Conservation (phyloP, 2,113 vertebrate genomes). For the Gnathonemus longibarbis region DNA sequence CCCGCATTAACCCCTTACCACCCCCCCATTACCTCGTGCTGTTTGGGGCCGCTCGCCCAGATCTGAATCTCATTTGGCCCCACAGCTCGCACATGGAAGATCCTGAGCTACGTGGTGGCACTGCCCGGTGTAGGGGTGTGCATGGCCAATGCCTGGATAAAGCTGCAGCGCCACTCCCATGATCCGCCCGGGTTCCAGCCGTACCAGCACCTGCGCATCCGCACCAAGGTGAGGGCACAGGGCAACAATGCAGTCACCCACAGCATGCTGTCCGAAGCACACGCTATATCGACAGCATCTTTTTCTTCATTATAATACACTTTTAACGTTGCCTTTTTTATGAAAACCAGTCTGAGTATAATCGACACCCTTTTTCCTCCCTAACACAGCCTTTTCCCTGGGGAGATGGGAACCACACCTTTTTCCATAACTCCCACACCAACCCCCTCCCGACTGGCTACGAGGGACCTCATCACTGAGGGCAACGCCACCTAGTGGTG, state of each 20-base stretch:
- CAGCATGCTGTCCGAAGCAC: no score
- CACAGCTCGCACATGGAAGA: conserved; percentile 69
- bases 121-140: conserved; percentile 62
- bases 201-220: conserved; percentile 56
- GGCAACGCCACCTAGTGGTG: neutral
- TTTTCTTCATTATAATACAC: neutral
- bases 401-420: conserved; percentile 79
- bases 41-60: neutral
- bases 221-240: conserved; percentile 63
- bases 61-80: neutral
- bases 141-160: conserved; percentile 57
- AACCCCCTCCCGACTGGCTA: conserved; percentile 76
- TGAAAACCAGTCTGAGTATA: neutral
- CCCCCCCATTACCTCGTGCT: neutral
- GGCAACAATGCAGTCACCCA: neutral
- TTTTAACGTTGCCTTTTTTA: neutral
- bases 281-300: neutral
- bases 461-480: conserved; percentile 56
- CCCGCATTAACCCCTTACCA: neutral
- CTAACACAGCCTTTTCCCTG: conserved; percentile 68
- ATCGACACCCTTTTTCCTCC: neutral
- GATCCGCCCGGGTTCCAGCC: conserved; percentile 55
- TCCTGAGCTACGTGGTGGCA: conserved; percentile 58
- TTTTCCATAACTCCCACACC: conserved; percentile 75
- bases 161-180: conserved; percentile 45